Base-by-base conservation (phyloP, 1,140 invertebrate genomes). In the Zaprionus ornatus region DNA sequence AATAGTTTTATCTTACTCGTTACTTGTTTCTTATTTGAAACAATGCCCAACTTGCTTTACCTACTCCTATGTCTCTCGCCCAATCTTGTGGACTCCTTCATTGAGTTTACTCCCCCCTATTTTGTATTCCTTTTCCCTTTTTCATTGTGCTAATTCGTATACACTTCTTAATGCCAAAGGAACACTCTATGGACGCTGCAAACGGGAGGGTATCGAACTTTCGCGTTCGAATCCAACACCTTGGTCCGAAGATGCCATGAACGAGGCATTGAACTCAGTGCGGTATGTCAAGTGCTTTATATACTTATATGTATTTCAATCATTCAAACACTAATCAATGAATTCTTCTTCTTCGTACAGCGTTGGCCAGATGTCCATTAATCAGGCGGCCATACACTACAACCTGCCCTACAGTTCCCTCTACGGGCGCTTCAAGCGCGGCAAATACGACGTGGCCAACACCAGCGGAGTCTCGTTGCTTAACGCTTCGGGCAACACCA, bases 301-400 rank as follows among this genome's bases (percentile, higher is more conserved):
- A 4, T 13, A 6, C 17, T 4, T 12, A 60, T 27, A 10, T 17
- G 29, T 32, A 32, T 32, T 45, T 42, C 7, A 17, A 17, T 45
- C 7, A 9, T 19, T 10, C 1, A 17, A 32, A 19, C 17, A 4
- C 2, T 32, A 37, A 32, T 35, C 27, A 32, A 56, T 35, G 19
- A 13, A 5, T 12, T 10, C 12, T n/a, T 10, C 12, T n/a, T 77
- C 52, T 74, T 92, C 93, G n/a, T 45, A 40, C 91, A 97, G 97
- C 82, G 94, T 97, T 73, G 97, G 97, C 21, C 97, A 97, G 83
- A 97, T 98, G 97, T 97, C 96, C 73, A 98, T 98, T 82, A 98
- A 98, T 93, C 97, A 98, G 93, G 97, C 97, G 56, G 97, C 97
- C n/a, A 98, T 98, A 76, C 97, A 98, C 90, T 98, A 96, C 91